Base-by-base conservation (phyloP, 2,888 invertebrate genomes). In the Orchesellides sinensis region DNA sequence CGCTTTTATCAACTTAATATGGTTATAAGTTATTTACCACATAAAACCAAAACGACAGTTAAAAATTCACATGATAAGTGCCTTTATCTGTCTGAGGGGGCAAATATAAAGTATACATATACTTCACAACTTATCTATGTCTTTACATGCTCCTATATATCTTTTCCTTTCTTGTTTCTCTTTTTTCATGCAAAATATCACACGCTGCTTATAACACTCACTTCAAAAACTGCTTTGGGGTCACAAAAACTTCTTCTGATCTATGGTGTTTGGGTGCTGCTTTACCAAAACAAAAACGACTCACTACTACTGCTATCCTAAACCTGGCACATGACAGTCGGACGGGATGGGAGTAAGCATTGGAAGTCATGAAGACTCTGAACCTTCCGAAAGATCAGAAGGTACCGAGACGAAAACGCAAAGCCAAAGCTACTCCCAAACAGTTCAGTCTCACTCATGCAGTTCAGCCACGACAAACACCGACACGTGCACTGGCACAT, bases 301-400 rank as follows among this genome's bases (percentile, higher is more conserved):
- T 52, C 72, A 25, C 56, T 56, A 14, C 56, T 4, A 49, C 19
- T n/a, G n/a, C n/a, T n/a, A n/a, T n/a, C n/a, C n/a, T n/a, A n/a
- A n/a, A 75, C 25, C 29, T 27, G 5, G 17, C n/a, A n/a, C n/a
- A 81, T 52, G 35, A 32, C 35, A 87, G 85, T 83, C 87, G 79
- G 87, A 86, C 70, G 85, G 84, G 52, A 80, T 84, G 83, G 87
- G 87, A 14, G 85, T 86, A 29, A 84, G 83, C 70, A 87, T 86
- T 29, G 87, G 84, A 23, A 83, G 80, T 74, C 84, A 83, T 66
- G 88, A 88, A 66, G 87, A 88, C 56, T 86, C 87, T 8, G 88
- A 87, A 54, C 78, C 83, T 23, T 87, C 87, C 6, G 83, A 83
- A 49, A 69, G 84, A 47, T 87, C 88, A 1, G 87, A 87, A 78